Conservation (phyloP, 2,797 vertebrate species). For the Sorex maritimensis region DNA sequence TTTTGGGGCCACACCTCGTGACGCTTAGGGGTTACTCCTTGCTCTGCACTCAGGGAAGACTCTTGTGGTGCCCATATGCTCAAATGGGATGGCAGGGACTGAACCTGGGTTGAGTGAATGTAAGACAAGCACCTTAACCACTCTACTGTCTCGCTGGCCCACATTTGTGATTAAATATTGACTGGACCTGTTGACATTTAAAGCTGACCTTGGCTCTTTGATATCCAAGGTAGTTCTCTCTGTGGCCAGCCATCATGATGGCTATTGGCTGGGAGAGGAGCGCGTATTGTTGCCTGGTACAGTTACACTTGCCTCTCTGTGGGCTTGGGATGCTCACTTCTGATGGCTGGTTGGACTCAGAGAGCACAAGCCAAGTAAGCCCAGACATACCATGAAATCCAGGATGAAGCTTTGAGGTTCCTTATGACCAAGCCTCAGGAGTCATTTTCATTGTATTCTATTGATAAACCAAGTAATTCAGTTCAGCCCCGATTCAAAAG, state of each 20-base stretch:
- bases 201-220: too few species aligned
- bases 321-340: neutral
- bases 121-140: too few species aligned
- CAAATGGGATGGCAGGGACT: too few species aligned
- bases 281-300: neutral
- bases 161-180: neutral
- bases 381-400: too few species aligned
- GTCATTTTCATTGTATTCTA: neutral
- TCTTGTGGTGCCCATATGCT: too few species aligned
- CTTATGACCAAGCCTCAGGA: neutral
- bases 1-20: too few species aligned
- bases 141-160: too few species aligned
- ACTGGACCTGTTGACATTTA: neutral
- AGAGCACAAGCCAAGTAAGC: neutral
- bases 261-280: neutral
- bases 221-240: neutral
- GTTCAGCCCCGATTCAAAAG: neutral
- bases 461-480: neutral
- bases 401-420: neutral
- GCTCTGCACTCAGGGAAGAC: too few species aligned
- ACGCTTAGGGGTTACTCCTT: too few species aligned
- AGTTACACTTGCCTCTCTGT: neutral
- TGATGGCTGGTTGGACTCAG: neutral
- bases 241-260: rapidly evolving
- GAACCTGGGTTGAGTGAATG: too few species aligned